Evolutionary conservation across 1,140 invertebrate species (phyloP), one percentile per base, ranked within the genome.

Genomic region (Rhynchophorus ferrugineus): DNA sequence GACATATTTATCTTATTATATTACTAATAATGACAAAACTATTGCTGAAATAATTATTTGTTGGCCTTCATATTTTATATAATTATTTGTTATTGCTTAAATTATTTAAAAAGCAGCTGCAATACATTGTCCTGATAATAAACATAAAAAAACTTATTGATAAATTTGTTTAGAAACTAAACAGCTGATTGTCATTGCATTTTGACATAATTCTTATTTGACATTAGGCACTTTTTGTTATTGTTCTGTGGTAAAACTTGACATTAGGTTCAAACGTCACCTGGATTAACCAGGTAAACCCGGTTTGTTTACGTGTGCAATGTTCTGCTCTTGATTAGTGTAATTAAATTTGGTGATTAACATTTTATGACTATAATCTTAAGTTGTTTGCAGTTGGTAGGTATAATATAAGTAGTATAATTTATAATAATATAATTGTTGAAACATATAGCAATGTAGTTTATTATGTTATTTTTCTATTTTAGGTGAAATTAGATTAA

Each of bases 301-400:
- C 22, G 51, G 51, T 54, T 47, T 54, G 51, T 54, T 54, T 54
- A 54, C 51, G 51, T 54, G 51, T 47, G 36, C 50, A 52, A n/a
- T 41, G 7, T n/a, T n/a, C n/a, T n/a, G n/a, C n/a, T n/a, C n/a
- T n/a, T n/a, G n/a, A n/a, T n/a, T n/a, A n/a, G n/a, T n/a, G n/a
- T n/a, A n/a, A n/a, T n/a, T n/a, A n/a, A n/a, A n/a, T n/a, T n/a
- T n/a, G n/a, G n/a, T n/a, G n/a, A n/a, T n/a, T n/a, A n/a, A n/a
- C n/a, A n/a, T n/a, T n/a, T n/a, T n/a, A n/a, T n/a, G n/a, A n/a
- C n/a, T n/a, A n/a, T n/a, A n/a, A n/a, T n/a, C n/a, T n/a, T n/a
- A n/a, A n/a, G n/a, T n/a, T n/a, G n/a, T n/a, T n/a, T n/a, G n/a
- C n/a, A n/a, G n/a, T n/a, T n/a, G n/a, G n/a, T n/a, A n/a, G n/a